Evolutionary conservation across 2,888 invertebrate species (phyloP).

Genomic region (Lycaena phlaeas): DNA sequence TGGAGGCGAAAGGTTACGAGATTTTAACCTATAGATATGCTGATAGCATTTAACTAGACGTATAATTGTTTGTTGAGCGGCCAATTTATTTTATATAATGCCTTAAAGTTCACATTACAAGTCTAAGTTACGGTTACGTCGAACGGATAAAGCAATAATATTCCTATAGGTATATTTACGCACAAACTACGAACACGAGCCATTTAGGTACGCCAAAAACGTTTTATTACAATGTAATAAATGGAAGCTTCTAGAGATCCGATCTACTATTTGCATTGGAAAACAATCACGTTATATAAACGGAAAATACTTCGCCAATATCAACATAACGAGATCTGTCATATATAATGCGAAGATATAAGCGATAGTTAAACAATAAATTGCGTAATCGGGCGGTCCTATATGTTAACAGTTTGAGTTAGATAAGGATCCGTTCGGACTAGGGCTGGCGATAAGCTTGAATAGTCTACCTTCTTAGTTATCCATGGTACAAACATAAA

Average conservation of each 20-base stretch:
- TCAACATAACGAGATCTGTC: constrained; percentile 53
- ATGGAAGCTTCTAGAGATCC: constrained; percentile 48
- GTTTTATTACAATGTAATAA: too few species aligned
- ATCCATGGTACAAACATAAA: too few species aligned
- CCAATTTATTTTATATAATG: constrained; percentile 65
- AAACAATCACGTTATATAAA: constrained; percentile 50
- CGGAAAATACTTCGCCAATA: constrained; percentile 47
- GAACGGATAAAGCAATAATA: constrained; percentile 16
- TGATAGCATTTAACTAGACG: constrained; percentile 63
- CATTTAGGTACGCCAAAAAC: too few species aligned
- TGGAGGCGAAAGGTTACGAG: constrained; percentile 65
- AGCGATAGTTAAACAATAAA: constrained; percentile 55
- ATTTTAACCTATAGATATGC: constrained; percentile 64
- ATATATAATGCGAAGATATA: constrained; percentile 47
- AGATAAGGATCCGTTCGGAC: constrained; percentile 32
- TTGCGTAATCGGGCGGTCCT: constrained; percentile 44
- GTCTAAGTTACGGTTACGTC: constrained; percentile 45
- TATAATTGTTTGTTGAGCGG: constrained; percentile 64
- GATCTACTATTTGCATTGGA: constrained; percentile 50
- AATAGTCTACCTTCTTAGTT: too few species aligned
- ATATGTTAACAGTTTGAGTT: constrained; percentile 51
- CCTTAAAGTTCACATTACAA: constrained; percentile 51
- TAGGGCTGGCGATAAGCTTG: constrained; percentile 12
- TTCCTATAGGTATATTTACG: not conserved
- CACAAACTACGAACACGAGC: too few species aligned